Conservation (phyloP, 1,140 invertebrate genomes). For the Neoseiulus cucumeris region DNA sequence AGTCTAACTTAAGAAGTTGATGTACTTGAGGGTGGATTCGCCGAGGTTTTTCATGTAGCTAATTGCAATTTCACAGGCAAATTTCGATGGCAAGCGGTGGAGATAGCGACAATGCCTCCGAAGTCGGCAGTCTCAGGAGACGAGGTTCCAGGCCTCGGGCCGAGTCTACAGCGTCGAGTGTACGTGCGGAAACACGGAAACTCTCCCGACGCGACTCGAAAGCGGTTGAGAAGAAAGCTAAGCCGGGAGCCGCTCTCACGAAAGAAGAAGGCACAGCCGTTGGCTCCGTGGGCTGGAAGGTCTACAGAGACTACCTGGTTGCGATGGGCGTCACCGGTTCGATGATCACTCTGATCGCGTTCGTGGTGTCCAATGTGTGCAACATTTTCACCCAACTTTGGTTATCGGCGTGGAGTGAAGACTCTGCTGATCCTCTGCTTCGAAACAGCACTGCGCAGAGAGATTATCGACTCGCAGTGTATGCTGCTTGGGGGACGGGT, state of each 20-base stretch:
- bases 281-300: conserved; percentile 16
- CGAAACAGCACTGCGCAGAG: conserved; percentile 33
- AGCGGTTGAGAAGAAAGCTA: background rate
- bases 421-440: conserved; percentile 19
- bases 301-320: conserved; percentile 26
- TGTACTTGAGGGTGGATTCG: too few species aligned
- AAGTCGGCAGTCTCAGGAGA: background rate
- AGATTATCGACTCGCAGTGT: conserved; percentile 66
- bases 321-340: conserved; percentile 22
- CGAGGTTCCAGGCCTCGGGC: background rate
- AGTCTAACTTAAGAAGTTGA: background rate
- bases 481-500: conserved; percentile 59
- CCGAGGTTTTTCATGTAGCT: too few species aligned
- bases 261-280: background rate
- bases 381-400: conserved; percentile 25
- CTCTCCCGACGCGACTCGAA: background rate
- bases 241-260: background rate
- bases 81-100: conserved; percentile 2
- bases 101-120: background rate
- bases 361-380: conserved; percentile 21
- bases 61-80: background rate
- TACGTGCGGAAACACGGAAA: background rate
- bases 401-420: conserved; percentile 28
- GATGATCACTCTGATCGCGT: conserved; percentile 21
- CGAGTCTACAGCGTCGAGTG: background rate